These are phyloP conservation scores for Melinaea marsaeus DNA, from an alignment of 2,888 invertebrate genomes.

Conservation along the genomic window DNA sequence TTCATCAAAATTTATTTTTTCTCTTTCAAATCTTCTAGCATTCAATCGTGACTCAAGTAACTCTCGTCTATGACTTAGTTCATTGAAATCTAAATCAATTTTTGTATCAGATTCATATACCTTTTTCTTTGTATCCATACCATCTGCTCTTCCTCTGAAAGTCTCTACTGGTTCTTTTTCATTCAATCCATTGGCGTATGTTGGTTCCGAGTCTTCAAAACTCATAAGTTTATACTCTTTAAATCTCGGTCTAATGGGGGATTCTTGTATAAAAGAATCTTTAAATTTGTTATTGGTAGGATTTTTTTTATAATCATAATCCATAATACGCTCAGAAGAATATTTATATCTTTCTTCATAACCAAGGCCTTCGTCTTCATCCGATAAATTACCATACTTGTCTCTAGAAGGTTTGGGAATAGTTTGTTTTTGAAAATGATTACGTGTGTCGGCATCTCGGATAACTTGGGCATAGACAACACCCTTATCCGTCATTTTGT, in stretches of 20 bases:
- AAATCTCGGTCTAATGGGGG: conserved; percentile 81
- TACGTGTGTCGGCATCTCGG: conserved; percentile 57
- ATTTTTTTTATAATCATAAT: conserved; percentile 71
- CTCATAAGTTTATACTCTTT: conserved; percentile 77
- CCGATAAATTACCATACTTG: conserved; percentile 79
- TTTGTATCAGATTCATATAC: conserved; percentile 63
- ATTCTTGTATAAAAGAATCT: conserved; percentile 72
- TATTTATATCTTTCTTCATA: conserved; percentile 79
- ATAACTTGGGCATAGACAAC: conserved; percentile 89
- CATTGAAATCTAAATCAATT: conserved; percentile 71
- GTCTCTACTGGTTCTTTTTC: conserved; percentile 58
- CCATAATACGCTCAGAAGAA: conserved; percentile 52
- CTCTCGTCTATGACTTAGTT: conserved; percentile 85
- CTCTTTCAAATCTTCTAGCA: conserved; percentile 74
- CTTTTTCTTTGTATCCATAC: conserved; percentile 80
- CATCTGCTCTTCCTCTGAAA: conserved; percentile 80
- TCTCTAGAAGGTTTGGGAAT: conserved; percentile 74
- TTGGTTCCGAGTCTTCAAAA: conserved; percentile 72
- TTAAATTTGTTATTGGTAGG: conserved; percentile 63
- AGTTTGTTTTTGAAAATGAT: conserved; percentile 63
- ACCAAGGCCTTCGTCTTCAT: conserved; percentile 89
- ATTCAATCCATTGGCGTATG: conserved; percentile 66
- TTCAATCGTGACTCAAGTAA: conserved; percentile 86
- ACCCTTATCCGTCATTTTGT: conserved; percentile 75
- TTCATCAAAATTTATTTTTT: conserved; percentile 55